Percentiles rank a stretch among this genome's conserved stretches.
Conservation (phyloP, 2,113 vertebrate species). For the Nannobrachium achirus region DNA sequence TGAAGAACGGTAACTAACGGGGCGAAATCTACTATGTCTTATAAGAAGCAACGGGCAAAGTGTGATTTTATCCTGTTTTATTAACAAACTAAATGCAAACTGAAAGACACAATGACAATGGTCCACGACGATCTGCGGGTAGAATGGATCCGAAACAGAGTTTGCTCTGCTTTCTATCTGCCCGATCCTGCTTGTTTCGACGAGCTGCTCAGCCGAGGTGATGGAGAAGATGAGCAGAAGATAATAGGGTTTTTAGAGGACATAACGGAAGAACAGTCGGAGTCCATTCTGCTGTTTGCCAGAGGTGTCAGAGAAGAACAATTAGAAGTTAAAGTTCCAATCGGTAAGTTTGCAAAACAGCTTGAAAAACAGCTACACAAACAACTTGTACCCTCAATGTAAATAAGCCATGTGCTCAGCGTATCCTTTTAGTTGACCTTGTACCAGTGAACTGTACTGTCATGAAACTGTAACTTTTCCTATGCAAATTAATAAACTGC, state of each 20-base stretch:
- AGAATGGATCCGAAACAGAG: conserved; percentile 84
- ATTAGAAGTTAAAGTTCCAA: conserved; percentile 65
- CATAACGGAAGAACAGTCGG: conserved; percentile 51
- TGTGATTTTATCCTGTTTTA: background rate
- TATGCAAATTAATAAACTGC: no score
- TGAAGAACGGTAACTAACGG: no score
- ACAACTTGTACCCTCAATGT: no score
- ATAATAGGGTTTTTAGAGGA: conserved; percentile 82
- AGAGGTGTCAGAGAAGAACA: conserved; percentile 69
- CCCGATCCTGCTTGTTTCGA: conserved; percentile 78
- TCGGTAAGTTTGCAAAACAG: conserved; percentile 68
- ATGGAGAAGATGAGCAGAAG: conserved; percentile 72
- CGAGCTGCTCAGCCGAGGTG: conserved; percentile 81
- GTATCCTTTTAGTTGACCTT: background rate
- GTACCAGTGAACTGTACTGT: no score
- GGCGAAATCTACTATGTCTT: no score
- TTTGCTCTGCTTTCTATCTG: conserved; percentile 73
- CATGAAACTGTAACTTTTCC: no score
- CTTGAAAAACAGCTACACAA: no score
- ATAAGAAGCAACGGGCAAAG: no score
- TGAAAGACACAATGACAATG: conserved; percentile 45
- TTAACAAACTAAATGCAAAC: no score
- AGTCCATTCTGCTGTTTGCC: conserved; percentile 81
- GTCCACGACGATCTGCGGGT: conserved; percentile 83
- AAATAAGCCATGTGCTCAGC: background rate